Base-by-base conservation (phyloP, 37 sponge, comb jelly and placozoan species). In the Lycopodina hypogea region DNA sequence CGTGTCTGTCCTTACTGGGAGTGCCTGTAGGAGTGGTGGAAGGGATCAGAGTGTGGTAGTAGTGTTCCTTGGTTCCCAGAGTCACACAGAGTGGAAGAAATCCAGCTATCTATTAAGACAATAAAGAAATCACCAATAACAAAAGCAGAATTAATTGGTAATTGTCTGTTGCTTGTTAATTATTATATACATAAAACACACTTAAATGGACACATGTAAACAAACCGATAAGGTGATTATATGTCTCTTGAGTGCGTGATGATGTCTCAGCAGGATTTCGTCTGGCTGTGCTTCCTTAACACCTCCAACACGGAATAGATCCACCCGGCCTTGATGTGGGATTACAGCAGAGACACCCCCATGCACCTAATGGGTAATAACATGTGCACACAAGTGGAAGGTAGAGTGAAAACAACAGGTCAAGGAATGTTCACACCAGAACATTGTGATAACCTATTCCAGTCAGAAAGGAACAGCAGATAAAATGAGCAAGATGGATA, bases 281-380 rank as follows among this genome's bases (percentile, higher is more conserved):
- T 64, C 78, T 8, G 78, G 78, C 53, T 78, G 68, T 57, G 67
- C 26, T 21, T 52, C 26, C 21, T 26, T 14, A 22, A 35, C 36
- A 28, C 39, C 71, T 15, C 36, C 71, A 35, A 77, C 58, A n/a
- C 61, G 84, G 39, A 68, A 78, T 26, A 84, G 78, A 15, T 58
- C 70, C 12, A 71, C 52, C 34, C 42, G 24, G 24, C 23, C 19
- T 17, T 62, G 62, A 1, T 32, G 62, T 23, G 33, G 71, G 21
- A 84, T 45, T 12, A 56, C 58, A 36, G 37, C 22, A 45, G 14
- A 9, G 19, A 69, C 70, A 34, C 48, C 84, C 42, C 78, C 84
- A 57, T 84, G 84, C 3, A 77, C 69, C 83, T 76, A 29, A 34
- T 40, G 61, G 19, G 75, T 11, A n/a, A n/a, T n/a, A 50, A 30